Conservation (phyloP, 2,888 invertebrate species). For the Temnothorax ravouxi region DNA sequence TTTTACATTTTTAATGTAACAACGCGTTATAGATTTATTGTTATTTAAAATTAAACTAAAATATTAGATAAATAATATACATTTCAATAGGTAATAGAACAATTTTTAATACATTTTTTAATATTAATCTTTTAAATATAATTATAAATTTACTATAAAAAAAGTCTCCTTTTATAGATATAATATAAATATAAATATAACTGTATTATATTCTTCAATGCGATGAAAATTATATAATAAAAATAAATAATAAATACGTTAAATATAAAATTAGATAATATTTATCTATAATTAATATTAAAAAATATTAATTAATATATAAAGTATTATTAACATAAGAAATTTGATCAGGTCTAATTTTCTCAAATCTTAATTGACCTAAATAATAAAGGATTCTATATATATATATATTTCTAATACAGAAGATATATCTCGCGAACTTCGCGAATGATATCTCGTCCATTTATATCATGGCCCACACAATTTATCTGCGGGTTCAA, state of each 20-base stretch:
- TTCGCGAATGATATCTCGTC: slow-evolving; percentile 16
- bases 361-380: neutral
- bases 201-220: neutral
- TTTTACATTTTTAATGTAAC: neutral
- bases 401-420: no score
- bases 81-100: neutral
- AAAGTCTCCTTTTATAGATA: neutral
- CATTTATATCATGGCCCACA: slow-evolving; percentile 32
- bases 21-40: neutral
- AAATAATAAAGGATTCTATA: slow-evolving; percentile 23
- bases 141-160: neutral
- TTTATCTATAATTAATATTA: no score
- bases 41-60: neutral
- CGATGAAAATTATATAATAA: neutral
- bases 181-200: neutral
- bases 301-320: no score
- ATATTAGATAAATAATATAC: neutral
- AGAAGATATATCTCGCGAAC: neutral
- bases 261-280: neutral
- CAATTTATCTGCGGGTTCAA: slow-evolving; percentile 47
- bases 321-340: neutral
- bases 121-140: neutral
- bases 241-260: slow-evolving; percentile 4
- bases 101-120: neutral
- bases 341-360: neutral